A percentile compares a stretch with the other conserved stretches of the same genome.
Conservation (phyloP, 2,113 vertebrate genomes). For the Cebus imitator region DNA sequence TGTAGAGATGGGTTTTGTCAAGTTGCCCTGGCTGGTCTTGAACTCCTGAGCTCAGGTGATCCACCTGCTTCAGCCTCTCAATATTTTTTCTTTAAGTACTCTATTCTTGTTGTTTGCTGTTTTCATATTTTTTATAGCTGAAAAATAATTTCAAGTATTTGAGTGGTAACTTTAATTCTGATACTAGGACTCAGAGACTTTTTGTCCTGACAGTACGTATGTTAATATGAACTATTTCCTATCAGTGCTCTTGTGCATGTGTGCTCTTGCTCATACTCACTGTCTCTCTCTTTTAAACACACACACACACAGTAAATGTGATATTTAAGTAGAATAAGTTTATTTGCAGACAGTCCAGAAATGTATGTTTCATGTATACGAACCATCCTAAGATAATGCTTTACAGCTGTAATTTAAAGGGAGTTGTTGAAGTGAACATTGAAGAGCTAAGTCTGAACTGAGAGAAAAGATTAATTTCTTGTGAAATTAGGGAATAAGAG, state of each 20-base stretch:
- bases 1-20: too few species aligned
- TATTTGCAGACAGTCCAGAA: neutral
- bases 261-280: too few species aligned
- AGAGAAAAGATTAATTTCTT: conserved; percentile 28
- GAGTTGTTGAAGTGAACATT: neutral
- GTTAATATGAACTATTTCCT: neutral
- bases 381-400: neutral
- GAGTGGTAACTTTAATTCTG: conserved; percentile 2
- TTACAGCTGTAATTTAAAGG: conserved; percentile 7
- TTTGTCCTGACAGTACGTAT: neutral
- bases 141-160: conserved; percentile 34
- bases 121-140: conserved; percentile 5
- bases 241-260: too few species aligned
- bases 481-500: neutral
- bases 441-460: neutral
- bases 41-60: too few species aligned
- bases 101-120: neutral
- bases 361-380: neutral
- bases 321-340: neutral
- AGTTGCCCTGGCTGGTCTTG: too few species aligned
- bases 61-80: too few species aligned
- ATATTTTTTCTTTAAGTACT: neutral
- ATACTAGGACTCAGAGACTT: neutral
- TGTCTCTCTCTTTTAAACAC: neutral
- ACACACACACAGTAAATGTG: neutral